Base-by-base conservation (phyloP, 2,797 vertebrate genomes). In the Rhyacichthys aspro region DNA sequence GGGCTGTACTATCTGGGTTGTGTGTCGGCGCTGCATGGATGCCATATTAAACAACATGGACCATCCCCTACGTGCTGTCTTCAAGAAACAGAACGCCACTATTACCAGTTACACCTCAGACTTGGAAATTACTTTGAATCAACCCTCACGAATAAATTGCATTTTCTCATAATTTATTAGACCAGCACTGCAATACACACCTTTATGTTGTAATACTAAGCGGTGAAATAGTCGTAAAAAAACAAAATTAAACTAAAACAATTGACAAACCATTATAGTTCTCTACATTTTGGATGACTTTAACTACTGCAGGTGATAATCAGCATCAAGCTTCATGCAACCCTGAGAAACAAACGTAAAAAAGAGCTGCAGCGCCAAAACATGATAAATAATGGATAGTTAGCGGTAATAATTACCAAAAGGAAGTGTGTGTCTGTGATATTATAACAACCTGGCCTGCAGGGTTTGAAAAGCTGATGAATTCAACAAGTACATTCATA, bases 291-390 rank as follows among this genome's bases (percentile, higher is more conserved):
- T n/a, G n/a, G 34, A 39, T 34, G 18, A 63, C 44, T 23, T 17
- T 15, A 48, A 41, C 43, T 12, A 38, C 38, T 18, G 42, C 57
- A 55, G 18, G 37, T 53, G 36, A 43, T 15, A 56, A 23, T 65
- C 15, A 16, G 41, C 46, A 78, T 41, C 36, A 61, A 59, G 73
- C 63, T 56, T 80, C 42, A 50, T 15, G 56, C 67, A 55, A 84
- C 86, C 86, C 88, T 87, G 88, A 89, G 88, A 85, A 78, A 52
- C 57, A 77, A 53, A 55, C 39, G 43, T 55, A 12, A 65, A 74
- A 36, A 38, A 19, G 55, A 81, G 63, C 49, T 43, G 52, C 63
- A 68, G 72, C 64, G 78, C 48, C 58, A 59, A 64, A 41, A 39
- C 23, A 14, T 37, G 60, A 84, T 53, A 77, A 68, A 76, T 67